These are phyloP conservation scores for Odontamblyopus rebecca DNA, from an alignment of 2,797 vertebrate genomes.

Conservation along the genomic window DNA sequence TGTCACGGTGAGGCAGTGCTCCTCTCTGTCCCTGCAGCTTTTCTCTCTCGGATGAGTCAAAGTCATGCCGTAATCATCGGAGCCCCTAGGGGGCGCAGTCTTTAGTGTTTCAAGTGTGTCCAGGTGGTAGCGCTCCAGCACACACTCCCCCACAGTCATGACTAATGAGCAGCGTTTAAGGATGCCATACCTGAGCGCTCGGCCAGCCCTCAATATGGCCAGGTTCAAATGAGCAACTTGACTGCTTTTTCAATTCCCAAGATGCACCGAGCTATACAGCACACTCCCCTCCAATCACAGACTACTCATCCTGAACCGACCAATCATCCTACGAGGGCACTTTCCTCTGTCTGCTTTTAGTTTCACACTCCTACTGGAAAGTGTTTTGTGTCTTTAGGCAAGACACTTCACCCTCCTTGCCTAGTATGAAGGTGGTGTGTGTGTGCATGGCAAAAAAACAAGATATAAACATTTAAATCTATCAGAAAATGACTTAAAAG, in stretches of 20 bases:
- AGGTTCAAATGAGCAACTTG: conserved; percentile 64
- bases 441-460: too few relatives aligned
- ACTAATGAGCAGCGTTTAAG: conserved; percentile 76
- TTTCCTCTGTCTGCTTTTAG: too few relatives aligned
- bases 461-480: too few relatives aligned
- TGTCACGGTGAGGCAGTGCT: conserved; percentile 1
- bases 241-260: conserved; percentile 60
- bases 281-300: conserved; percentile 2
- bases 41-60: conserved; percentile 69
- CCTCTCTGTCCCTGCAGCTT: conserved; percentile 38
- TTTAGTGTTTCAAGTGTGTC: conserved; percentile 75
- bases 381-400: neutral
- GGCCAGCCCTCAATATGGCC: conserved; percentile 65
- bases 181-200: conserved; percentile 62
- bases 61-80: conserved; percentile 76
- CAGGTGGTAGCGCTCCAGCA: conserved; percentile 77
- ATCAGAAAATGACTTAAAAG: too few relatives aligned
- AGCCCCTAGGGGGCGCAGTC: conserved; percentile 72
- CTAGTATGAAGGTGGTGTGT: too few relatives aligned
- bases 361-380: too few relatives aligned
- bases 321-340: too few relatives aligned
- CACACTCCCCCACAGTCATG: conserved; percentile 58
- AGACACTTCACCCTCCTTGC: neutral
- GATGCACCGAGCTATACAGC: conserved; percentile 23
- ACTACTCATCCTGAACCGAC: neutral